Evolutionary conservation across 2,113 vertebrate genomes (phyloP), one percentile per base, ranked within the genome.

Genomic region (Octodon degus): DNA sequence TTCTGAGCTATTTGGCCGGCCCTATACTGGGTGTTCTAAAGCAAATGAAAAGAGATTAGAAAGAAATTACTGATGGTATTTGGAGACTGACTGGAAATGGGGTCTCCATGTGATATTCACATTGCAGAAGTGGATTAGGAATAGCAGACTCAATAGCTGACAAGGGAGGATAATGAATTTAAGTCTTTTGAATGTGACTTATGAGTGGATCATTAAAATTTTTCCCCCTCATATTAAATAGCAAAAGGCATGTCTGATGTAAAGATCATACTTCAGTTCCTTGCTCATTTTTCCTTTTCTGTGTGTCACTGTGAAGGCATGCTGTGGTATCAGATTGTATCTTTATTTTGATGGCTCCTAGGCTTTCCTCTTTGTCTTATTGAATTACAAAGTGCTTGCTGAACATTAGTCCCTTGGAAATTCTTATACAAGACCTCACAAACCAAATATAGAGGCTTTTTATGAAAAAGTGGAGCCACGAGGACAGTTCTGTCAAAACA

Each of bases 341-440:
- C 43, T 94, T 27, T 67, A 17, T 63, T 80, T 50, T 12, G 82
- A 70, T 80, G 50, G 55, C 27, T 76, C 27, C 25, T 88, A 25
- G 68, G 27, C 20, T 47, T 16, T 91, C 3, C 50, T 81, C 4
- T 55, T 12, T 93, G 27, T 84, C 50, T 81, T 77, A 40, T 4
- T 86, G n/a, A 47, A 82, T 27, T 91, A 55, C 25, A 43, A 27
- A 34, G 17, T 34, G 34, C 40, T 50, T 91, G 25, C 11, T 58
- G 79, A 79, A 60, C 16, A 86, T 37, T 84, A 79, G 34, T 37
- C 40, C 53, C 20, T 77, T 67, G 50, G 10, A 88, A 67, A 82
- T 89, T 83, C 60, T 94, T 67, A 95, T 47, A n/a, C 62, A 87
- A 30, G 90, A 62, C 43, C 30, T 62, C 40, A 85, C 7, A 82